These are phyloP conservation scores for Diorhabda sublineata DNA, from an alignment of 1,140 invertebrate genomes.

Conservation along the genomic window DNA sequence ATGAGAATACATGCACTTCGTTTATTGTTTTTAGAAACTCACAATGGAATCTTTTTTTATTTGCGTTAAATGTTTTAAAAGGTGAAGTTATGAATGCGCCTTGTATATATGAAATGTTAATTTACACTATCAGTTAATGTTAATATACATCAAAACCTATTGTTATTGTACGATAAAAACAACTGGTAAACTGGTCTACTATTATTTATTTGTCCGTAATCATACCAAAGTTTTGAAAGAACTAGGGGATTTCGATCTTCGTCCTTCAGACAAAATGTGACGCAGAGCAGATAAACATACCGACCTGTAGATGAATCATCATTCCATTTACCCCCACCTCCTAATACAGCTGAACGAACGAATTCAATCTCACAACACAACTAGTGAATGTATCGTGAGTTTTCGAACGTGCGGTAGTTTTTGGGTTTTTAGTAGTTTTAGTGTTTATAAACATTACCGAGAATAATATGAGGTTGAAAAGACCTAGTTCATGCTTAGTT, in stretches of 20 bases:
- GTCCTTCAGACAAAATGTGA: constrained; percentile 34
- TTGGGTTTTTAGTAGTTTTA: constrained; percentile 16
- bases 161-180: not conserved
- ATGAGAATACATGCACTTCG: too few species aligned
- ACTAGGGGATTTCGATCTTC: constrained; percentile 9
- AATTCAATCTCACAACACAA: constrained; percentile 21
- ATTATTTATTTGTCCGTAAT: constrained; percentile 8
- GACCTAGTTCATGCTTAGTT: constrained; percentile 59
- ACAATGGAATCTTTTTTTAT: too few species aligned
- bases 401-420: constrained; percentile 4
- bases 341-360: constrained; percentile 28
- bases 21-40: too few species aligned
- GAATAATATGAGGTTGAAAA: constrained; percentile 61
- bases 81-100: not conserved
- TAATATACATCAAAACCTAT: not conserved
- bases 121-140: not conserved
- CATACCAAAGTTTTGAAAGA: constrained; percentile 6
- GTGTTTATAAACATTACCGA: constrained; percentile 28
- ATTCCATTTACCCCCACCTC: constrained; percentile 12
- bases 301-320: constrained; percentile 35
- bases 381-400: constrained; percentile 15
- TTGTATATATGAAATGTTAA: not conserved
- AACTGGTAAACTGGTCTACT: not conserved
- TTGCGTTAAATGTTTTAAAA: not conserved
- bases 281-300: constrained; percentile 36